Percentiles rank a stretch among this genome's conserved stretches.
Evolutionary conservation across 1,140 invertebrate genomes (phyloP).

Genomic region (Philopotamus ludificatus): DNA sequence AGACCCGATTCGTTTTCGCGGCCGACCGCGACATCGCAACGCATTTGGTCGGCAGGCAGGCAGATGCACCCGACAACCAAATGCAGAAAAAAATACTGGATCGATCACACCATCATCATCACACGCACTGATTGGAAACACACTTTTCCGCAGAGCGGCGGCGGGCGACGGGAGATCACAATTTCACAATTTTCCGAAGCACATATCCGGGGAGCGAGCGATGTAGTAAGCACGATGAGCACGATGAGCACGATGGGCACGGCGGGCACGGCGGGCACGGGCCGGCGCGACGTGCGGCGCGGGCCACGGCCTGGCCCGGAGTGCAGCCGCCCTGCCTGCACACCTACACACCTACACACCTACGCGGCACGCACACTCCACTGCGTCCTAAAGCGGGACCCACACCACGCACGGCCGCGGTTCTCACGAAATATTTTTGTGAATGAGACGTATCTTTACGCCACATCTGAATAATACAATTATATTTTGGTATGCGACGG

Average conservation of each 20-base stretch:
- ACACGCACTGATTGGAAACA: too few species aligned
- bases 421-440: too few species aligned
- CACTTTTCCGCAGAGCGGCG: too few species aligned
- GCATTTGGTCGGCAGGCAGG: conserved; percentile 23
- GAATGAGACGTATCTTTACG: too few species aligned
- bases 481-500: too few species aligned
- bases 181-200: too few species aligned
- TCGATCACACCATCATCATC: too few species aligned
- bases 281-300: conserved; percentile 9
- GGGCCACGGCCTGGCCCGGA: conserved; percentile 12
- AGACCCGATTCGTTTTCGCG: conserved; percentile 31
- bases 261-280: neutral
- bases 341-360: neutral
- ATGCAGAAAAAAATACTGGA: neutral
- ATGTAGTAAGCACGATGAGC: too few species aligned
- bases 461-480: too few species aligned
- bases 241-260: neutral
- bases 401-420: neutral
- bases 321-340: conserved; percentile 19
- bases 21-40: conserved; percentile 34
- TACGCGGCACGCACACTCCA: neutral
- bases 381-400: conserved; percentile 8
- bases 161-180: neutral
- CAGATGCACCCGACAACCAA: neutral
- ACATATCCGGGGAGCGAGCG: conserved; percentile 3